A percentile compares a stretch with the other conserved stretches of the same genome.
These are phyloP conservation scores for Setophaga coronata DNA, from an alignment of 2,113 vertebrate species.

Conservation along the genomic window DNA sequence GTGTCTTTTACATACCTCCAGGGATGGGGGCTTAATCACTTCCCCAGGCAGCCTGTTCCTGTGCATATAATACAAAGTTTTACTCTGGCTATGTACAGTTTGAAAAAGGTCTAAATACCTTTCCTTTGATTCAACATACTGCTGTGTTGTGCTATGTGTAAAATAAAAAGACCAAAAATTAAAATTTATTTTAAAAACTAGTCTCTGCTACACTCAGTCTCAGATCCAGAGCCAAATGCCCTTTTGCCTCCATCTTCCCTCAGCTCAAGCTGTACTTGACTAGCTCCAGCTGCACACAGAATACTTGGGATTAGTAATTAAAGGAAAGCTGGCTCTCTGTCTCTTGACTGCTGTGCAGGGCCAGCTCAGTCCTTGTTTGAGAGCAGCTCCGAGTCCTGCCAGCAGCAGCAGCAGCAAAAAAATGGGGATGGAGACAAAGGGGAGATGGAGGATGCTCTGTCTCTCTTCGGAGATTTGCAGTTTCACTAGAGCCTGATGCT, in stretches of 20 bases:
- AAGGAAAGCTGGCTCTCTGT: neutral
- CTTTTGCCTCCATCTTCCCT: neutral
- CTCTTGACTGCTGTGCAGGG: neutral
- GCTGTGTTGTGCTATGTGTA: neutral
- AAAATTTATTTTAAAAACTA: neutral
- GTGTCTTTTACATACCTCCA: neutral
- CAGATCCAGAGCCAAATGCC: neutral
- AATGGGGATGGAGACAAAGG: neutral
- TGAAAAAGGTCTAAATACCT: neutral
- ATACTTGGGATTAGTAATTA: neutral
- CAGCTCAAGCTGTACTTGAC: neutral
- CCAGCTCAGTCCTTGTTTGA: neutral
- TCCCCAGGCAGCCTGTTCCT: neutral
- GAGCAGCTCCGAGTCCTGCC: neutral
- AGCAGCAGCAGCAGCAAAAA: neutral
- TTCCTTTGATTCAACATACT: neutral
- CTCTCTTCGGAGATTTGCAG: neutral
- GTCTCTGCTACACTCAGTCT: neutral
- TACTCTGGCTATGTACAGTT: neutral
- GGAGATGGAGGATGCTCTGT: neutral
- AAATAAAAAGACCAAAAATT: neutral
- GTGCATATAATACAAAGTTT: neutral
- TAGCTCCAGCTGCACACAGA: neutral
- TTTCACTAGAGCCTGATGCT: neutral
- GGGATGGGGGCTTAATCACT: no score